Evolutionary conservation across 2,888 invertebrate species (phyloP).

Genomic region (Drosophila birchii): DNA sequence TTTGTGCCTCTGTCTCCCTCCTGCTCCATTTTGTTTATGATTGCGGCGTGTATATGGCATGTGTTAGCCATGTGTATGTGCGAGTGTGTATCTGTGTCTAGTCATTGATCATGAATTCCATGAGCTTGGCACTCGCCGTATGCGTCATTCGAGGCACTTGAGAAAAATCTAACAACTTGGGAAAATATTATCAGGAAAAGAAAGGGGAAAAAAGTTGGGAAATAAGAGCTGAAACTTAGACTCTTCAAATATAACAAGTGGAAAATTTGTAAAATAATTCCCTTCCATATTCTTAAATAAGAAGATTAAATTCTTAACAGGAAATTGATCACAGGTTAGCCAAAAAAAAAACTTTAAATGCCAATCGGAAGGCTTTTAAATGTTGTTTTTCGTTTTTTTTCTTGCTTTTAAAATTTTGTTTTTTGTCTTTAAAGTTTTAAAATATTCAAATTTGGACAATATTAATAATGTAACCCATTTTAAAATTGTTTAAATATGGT

Average conservation of each 20-base stretch:
- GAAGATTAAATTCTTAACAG: neutral
- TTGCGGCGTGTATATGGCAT: conserved; percentile 49
- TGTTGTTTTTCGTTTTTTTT: too few relatives aligned
- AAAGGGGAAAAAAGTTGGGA: too few relatives aligned
- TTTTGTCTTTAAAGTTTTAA: too few relatives aligned
- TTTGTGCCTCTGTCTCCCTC: conserved; percentile 59
- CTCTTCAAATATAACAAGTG: neutral
- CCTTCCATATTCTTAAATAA: neutral
- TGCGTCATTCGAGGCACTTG: conserved; percentile 65
- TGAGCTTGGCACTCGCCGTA: conserved; percentile 70
- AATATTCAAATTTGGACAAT: too few relatives aligned
- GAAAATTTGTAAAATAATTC: neutral
- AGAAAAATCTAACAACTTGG: neutral
- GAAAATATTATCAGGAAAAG: neutral
- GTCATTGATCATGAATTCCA: conserved; percentile 81
- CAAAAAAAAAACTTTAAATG: neutral
- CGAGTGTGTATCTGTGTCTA: conserved; percentile 66
- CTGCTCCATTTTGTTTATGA: conserved; percentile 54
- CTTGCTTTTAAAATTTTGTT: too few relatives aligned
- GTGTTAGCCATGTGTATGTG: conserved; percentile 18
- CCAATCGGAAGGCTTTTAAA: too few relatives aligned
- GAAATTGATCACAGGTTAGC: neutral
- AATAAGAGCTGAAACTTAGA: neutral
- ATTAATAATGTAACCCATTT: too few relatives aligned
- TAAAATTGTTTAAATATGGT: too few relatives aligned